Percentiles rank a stretch among this genome's conserved stretches.
Conservation (phyloP, 2,113 vertebrate species). For the Oryctolagus cuniculus region DNA sequence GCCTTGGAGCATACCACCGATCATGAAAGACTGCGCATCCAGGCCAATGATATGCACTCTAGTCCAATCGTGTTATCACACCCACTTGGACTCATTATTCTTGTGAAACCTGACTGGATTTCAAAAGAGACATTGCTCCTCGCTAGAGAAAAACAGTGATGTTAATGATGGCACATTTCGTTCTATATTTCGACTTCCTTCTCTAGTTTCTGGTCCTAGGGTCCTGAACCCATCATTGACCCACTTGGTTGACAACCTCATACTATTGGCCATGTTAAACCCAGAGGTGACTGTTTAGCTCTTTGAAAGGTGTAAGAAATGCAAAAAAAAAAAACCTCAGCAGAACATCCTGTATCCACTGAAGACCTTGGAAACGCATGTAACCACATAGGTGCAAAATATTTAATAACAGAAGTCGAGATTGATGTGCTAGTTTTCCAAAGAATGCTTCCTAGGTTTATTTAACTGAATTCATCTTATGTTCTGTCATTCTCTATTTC, state of each 20-base stretch:
- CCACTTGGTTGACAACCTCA: neutral
- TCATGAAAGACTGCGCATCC: neutral
- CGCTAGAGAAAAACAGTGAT: neutral
- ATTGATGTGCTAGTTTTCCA: neutral
- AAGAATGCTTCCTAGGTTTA: neutral
- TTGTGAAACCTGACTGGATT: neutral
- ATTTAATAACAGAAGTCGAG: neutral
- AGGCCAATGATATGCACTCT: neutral
- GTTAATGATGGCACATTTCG: neutral
- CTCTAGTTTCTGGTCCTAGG: neutral
- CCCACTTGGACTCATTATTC: neutral
- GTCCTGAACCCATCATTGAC: neutral
- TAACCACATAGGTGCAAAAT: neutral
- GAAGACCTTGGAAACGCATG: neutral
- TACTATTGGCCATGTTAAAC: neutral
- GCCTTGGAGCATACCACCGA: neutral
- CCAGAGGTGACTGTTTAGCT: neutral
- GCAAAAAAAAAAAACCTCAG: neutral
- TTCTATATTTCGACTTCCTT: neutral
- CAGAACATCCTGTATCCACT: neutral
- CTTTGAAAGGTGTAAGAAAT: neutral
- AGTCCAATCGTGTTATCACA: neutral
- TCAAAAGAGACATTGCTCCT: neutral
- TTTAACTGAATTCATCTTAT: neutral
- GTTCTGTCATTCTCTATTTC: neutral